phyloP scores from a whole-genome alignment of 1,140 invertebrate species.

The Cepaea nemoralis region DNA sequence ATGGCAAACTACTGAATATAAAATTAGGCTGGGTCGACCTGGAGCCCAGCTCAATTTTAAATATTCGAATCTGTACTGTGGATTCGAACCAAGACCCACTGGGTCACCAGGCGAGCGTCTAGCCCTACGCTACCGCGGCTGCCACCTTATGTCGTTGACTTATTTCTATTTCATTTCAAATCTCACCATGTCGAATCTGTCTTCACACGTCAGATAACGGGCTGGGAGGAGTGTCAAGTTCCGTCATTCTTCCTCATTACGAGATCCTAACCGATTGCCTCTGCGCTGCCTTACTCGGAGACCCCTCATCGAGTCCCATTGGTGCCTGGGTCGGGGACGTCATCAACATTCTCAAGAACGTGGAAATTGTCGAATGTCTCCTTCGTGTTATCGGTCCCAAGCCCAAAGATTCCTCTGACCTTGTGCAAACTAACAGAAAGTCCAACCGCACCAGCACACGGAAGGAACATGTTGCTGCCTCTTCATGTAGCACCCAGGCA shows the following conservation, averaged over 20 bases:
- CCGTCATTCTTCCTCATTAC: background rate
- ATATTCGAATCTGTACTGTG: no score
- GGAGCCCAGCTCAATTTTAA: no score
- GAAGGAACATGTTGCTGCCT: background rate
- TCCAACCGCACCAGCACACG: background rate
- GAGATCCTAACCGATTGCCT: background rate
- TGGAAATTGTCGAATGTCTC: background rate
- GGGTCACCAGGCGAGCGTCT: no score
- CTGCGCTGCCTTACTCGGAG: background rate
- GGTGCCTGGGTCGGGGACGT: constrained; percentile 2
- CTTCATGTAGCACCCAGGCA: no score
- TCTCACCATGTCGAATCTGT: no score
- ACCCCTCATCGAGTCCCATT: background rate
- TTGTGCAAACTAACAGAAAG: background rate
- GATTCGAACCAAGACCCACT: no score
- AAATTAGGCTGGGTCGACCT: no score
- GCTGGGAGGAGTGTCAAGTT: background rate
- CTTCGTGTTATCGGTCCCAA: background rate
- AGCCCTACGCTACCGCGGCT: no score
- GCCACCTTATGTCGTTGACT: no score
- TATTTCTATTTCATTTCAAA: no score
- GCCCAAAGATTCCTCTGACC: background rate
- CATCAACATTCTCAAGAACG: constrained; percentile 13
- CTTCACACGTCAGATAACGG: background rate
- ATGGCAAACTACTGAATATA: no score